phyloP scores from a whole-genome alignment of 2,888 invertebrate genomes.

The Punctoribates punctum region DNA sequence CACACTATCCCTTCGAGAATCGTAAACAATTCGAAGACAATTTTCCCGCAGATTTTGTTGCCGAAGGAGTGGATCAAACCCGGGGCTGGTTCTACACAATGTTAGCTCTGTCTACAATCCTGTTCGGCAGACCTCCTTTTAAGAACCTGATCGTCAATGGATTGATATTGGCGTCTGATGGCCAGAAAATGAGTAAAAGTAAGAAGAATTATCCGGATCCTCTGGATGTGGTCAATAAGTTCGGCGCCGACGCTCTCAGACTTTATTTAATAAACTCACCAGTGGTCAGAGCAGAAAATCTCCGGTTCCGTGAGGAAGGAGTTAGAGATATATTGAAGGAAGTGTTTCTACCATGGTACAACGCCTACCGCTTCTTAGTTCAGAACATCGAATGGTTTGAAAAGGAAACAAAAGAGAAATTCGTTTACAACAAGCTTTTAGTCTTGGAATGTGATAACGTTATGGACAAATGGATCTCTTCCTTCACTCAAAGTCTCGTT shows the following conservation, averaged over 20 bases:
- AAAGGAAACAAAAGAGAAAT: constrained; percentile 55
- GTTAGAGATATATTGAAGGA: constrained; percentile 94
- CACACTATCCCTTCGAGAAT: constrained; percentile 93
- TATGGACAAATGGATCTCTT: constrained; percentile 96
- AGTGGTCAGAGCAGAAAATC: constrained; percentile 92
- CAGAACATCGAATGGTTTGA: constrained; percentile 82
- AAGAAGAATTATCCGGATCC: constrained; percentile 99
- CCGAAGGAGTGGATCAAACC: constrained; percentile 98
- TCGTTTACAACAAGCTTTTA: constrained; percentile 39
- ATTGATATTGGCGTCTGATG: constrained; percentile 90
- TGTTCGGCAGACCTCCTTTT: constrained; percentile 94
- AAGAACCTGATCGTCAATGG: constrained; percentile 97
- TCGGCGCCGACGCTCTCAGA: constrained; percentile 89
- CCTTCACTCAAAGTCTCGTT: constrained; percentile 89
- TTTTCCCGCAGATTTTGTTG: constrained; percentile 98
- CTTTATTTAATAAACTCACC: constrained; percentile 97
- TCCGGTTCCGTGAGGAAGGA: constrained; percentile 94
- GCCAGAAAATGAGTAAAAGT: constrained; percentile 98
- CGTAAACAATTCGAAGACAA: constrained; percentile 77
- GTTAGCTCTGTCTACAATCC: constrained; percentile 89
- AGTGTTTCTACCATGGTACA: constrained; percentile 91
- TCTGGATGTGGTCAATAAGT: constrained; percentile 75
- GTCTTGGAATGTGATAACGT: constrained; percentile 62
- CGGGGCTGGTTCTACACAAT: constrained; percentile 98
- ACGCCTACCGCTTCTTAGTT: constrained; percentile 73